Evolutionary conservation across 2,888 invertebrate genomes (phyloP), one percentile per base, ranked within the genome.

Genomic region (Gymnocheta viridis): DNA sequence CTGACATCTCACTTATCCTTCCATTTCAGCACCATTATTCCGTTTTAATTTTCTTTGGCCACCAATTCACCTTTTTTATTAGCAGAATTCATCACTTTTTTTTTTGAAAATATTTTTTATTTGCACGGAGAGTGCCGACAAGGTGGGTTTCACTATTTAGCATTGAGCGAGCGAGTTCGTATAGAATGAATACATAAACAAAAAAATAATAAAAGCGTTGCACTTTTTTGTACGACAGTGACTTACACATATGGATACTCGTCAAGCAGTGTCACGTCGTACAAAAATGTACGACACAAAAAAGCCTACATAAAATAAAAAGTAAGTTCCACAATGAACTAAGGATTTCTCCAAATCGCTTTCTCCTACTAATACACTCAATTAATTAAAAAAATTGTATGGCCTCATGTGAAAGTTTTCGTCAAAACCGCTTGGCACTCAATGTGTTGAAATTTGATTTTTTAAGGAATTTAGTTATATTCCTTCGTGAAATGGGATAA

Each of bases 41-140:
- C 67, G 51, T 69, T 35, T 69, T 51, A 24, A 69, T 69, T 54
- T 69, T 69, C 51, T 29, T 47, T 0, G 64, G 64, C 64, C 54
- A 54, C 51, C 54, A 76, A 38, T 64, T 69, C 60, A 49, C 27
- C 47, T 79, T 56, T 72, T 24, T 54, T 56, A 41, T 44, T n/a
- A n/a, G 70, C 51, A 79, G 64, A 38, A 79, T 58, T 62, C 41
- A 49, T 78, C n/a, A 78, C 70, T 78, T 78, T 41, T 70, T n/a
- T n/a, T 70, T 70, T 70, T 19, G 44, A 47, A 69, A 17, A 62
- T 69, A 69, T 69, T 69, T 54, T 27, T 69, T 69, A 19, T 56
- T 69, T 54, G 69, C n/a, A 56, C 27, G 51, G 24, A 69, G 51
- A 54, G 38, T 24, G 54, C 54, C 49, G 32, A 51, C 67, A 67